Base-by-base conservation (phyloP, 2,113 vertebrate species). In the Carassius gibelio region DNA sequence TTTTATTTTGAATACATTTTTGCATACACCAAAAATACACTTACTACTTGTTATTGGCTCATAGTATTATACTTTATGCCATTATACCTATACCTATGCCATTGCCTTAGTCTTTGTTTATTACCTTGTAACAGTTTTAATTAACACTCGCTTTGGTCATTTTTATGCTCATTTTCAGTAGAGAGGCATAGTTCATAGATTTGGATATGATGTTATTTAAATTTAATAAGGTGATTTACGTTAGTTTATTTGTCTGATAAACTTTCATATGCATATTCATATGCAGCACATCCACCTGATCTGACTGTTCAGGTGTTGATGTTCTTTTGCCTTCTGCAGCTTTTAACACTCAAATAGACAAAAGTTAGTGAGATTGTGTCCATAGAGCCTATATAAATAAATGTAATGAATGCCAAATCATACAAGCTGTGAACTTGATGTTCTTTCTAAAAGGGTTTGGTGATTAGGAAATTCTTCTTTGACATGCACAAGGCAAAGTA, bases 201-300 rank as follows among this genome's bases (percentile, higher is more conserved):
- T 55, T 15, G 36, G 36, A 38, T 38, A 38, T 6, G 6, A 15
- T 15, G 50, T 52, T 52, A 52, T 15, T 52, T 4, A 15, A 52
- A 0, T 15, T 52, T 30, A 30, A 2, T 30, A 30, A 30, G 30
- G 30, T 30, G 14, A 68, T 68, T 8, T 34, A 34, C 64, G 34
- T 68, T 34, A 34, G 14, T 34, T 3, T 68, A 3, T 68, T 36
- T 68, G 30, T 68, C 17, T 68, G 13, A 36, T 36, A 68, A 14
- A 68, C 30, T 30, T 30, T 80, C 77, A 80, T 80, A 36, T 80
- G 57, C 59, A 64, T 30, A 30, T 30, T 80, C 77, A 80, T 80
- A 36, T 80, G 57, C 59, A 64, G 77, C 7, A 45, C 8, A 2
- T 79, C n/a, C 21, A 79, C 21, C 77, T 45, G 57, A 79, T 61